Conservation (phyloP, 2,113 vertebrate genomes). For the Laterallus jamaicensis region DNA sequence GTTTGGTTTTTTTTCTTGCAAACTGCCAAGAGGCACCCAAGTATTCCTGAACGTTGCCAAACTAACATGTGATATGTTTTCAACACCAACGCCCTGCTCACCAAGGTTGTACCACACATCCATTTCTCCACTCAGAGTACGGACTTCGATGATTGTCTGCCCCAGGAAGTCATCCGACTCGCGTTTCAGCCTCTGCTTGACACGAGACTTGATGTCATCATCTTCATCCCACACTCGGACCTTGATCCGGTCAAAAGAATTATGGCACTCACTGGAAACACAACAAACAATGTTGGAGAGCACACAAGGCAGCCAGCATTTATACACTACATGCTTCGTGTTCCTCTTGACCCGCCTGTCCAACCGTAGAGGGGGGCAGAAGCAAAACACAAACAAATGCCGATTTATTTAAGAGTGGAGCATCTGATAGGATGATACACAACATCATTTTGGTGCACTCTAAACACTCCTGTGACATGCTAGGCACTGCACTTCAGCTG, state of each 20-base stretch:
- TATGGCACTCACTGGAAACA: slow-evolving; percentile 93
- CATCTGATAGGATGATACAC: not conserved
- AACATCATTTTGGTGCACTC: not conserved
- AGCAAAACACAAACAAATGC: not conserved
- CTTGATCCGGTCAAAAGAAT: slow-evolving; percentile 97
- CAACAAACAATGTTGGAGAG: not conserved
- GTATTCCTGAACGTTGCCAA: not conserved
- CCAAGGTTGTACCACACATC: slow-evolving; percentile 99
- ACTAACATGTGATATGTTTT: rapidly evolving
- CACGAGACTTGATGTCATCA: slow-evolving; percentile 97
- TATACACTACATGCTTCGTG: not conserved
- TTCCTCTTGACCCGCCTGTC: not conserved
- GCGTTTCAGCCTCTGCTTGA: slow-evolving; percentile 96
- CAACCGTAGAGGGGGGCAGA: not conserved
- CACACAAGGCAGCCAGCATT: not conserved
- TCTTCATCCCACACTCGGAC: slow-evolving; percentile 99
- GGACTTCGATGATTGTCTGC: slow-evolving; percentile 98
- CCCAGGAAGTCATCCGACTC: slow-evolving; percentile 98
- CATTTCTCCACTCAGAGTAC: slow-evolving; percentile 97
- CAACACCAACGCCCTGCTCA: slow-evolving; percentile 68
- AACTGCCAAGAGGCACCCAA: not conserved
- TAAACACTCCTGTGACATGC: not conserved
- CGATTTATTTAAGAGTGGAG: not conserved
- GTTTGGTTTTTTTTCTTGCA: not conserved
- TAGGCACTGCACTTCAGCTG: not conserved